These are phyloP conservation scores for Drosophila quinaria DNA, from an alignment of 2,888 invertebrate genomes.

Conservation along the genomic window DNA sequence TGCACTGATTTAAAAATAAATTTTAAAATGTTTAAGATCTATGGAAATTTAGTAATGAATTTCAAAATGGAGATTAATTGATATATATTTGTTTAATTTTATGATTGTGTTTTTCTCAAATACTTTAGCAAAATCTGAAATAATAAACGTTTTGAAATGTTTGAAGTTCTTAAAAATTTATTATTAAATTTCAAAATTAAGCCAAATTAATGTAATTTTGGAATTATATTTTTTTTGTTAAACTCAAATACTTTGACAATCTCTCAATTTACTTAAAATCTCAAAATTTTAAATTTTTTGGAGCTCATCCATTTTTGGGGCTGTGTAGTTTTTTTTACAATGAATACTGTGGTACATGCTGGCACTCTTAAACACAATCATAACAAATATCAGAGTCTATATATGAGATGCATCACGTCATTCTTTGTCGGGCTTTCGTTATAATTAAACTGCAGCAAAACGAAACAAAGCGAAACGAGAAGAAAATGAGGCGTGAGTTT, in stretches of 20 bases:
- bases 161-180: no score
- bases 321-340: conserved; percentile 44
- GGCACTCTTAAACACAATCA: conserved; percentile 23
- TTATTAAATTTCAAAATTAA: no score
- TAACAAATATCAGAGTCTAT: conserved; percentile 42
- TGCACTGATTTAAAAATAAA: no score
- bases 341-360: conserved; percentile 12
- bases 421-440: conserved; percentile 63
- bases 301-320: conserved; percentile 9
- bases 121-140: not conserved
- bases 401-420: conserved; percentile 70
- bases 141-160: not conserved
- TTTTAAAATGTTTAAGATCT: no score
- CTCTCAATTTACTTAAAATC: not conserved
- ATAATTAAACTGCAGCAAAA: conserved; percentile 70
- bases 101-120: no score
- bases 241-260: not conserved
- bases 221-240: no score
- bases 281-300: not conserved
- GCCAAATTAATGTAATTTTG: no score
- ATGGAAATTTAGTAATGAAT: no score
- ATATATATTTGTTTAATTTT: no score
- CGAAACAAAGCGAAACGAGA: conserved; percentile 20
- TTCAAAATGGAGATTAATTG: no score
- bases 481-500: conserved; percentile 3